phyloP scores from a whole-genome alignment of 2,888 invertebrate species.

The Dorcus parallelipipedus region DNA sequence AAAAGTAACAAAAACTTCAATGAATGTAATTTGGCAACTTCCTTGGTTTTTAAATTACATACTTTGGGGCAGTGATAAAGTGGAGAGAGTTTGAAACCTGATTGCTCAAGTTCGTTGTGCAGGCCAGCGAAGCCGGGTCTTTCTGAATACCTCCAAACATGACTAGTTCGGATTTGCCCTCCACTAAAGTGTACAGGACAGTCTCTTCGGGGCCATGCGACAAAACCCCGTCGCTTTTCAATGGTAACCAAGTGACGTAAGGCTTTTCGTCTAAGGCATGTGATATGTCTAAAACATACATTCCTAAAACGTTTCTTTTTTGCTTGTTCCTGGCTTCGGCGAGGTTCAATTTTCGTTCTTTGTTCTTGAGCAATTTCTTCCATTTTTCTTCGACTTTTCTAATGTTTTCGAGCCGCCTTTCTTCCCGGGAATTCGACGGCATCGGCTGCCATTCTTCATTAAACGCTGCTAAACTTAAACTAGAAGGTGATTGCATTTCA shows the following conservation, averaged over 20 bases:
- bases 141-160: constrained; percentile 96
- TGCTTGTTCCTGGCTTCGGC: constrained; percentile 47
- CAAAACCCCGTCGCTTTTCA: constrained; percentile 52
- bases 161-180: constrained; percentile 87
- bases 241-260: constrained; percentile 65
- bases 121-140: constrained; percentile 59
- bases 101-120: constrained; percentile 53
- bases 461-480: constrained; percentile 59
- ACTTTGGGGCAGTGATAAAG: constrained; percentile 70
- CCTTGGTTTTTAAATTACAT: constrained; percentile 56
- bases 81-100: constrained; percentile 76
- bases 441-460: constrained; percentile 28
- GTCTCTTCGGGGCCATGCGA: constrained; percentile 82
- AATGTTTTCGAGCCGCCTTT: constrained; percentile 61
- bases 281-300: constrained; percentile 84
- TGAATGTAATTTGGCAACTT: background rate
- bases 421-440: constrained; percentile 49
- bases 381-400: constrained; percentile 57
- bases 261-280: constrained; percentile 65
- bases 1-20: background rate
- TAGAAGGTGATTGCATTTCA: constrained; percentile 20
- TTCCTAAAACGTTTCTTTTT: constrained; percentile 65
- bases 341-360: constrained; percentile 8
- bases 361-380: constrained; percentile 20
- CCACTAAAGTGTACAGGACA: constrained; percentile 83